Percentiles rank a stretch among this genome's conserved stretches.
Conservation (phyloP, 2,888 invertebrate genomes). For the Fabriciana adippe region DNA sequence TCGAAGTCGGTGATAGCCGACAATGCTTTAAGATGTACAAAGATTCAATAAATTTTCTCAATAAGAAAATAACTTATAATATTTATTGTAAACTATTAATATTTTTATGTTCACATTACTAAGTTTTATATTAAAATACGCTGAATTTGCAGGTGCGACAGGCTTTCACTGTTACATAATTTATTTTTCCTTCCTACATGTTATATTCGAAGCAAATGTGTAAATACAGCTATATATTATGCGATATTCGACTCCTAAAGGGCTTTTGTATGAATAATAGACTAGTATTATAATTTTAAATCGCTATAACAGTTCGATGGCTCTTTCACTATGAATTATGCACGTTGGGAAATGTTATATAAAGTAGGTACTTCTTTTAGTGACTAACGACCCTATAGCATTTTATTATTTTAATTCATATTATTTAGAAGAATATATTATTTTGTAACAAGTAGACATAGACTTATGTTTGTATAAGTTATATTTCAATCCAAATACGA, state of each 20-base stretch:
- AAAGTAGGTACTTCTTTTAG: slow-evolving; percentile 2
- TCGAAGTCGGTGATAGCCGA: too few species aligned
- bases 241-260: slow-evolving; percentile 27
- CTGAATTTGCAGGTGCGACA: background rate
- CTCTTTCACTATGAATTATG: background rate
- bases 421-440: too few species aligned
- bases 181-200: background rate
- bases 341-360: slow-evolving; percentile 24
- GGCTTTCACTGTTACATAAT: slow-evolving; percentile 8
- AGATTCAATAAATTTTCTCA: too few species aligned
- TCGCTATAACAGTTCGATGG: background rate
- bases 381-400: background rate
- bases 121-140: background rate
- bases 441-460: too few species aligned
- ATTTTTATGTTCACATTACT: too few species aligned
- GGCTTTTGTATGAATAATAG: slow-evolving; percentile 31
- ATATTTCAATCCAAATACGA: too few species aligned
- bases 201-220: background rate
- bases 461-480: too few species aligned
- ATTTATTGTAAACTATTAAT: too few species aligned
- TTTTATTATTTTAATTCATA: too few species aligned
- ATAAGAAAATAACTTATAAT: too few species aligned
- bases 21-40: too few species aligned
- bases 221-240: slow-evolving; percentile 1
- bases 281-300: slow-evolving; percentile 28